Percentiles rank a stretch among this genome's conserved stretches.
These are phyloP conservation scores for Tiliacea aurago DNA, from an alignment of 2,888 invertebrate species.

Conservation along the genomic window DNA sequence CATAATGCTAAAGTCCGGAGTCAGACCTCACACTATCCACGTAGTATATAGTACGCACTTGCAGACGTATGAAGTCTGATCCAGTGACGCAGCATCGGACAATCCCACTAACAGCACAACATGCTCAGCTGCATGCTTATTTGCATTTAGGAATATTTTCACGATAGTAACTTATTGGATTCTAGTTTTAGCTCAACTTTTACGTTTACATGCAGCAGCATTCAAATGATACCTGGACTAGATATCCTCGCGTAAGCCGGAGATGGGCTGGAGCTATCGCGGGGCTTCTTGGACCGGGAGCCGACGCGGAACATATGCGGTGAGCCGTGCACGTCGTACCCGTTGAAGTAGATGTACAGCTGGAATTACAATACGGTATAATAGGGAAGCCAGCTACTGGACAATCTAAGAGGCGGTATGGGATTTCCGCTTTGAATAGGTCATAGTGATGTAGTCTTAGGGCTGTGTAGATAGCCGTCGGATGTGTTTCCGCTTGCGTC, in stretches of 20 bases:
- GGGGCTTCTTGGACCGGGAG: constrained; percentile 91
- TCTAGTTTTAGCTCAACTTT: too few relatives aligned
- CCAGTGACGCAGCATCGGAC: too few relatives aligned
- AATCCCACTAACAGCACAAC: too few relatives aligned
- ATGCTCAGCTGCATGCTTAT: too few relatives aligned
- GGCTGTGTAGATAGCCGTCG: background rate
- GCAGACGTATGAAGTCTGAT: too few relatives aligned
- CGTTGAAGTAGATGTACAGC: constrained; percentile 98
- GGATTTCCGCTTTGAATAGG: background rate
- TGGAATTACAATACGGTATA: constrained; percentile 70
- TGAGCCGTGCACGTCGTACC: constrained; percentile 95
- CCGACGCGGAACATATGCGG: constrained; percentile 97
- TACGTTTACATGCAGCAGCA: background rate
- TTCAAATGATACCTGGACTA: constrained; percentile 82
- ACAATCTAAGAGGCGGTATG: background rate
- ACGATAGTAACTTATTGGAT: background rate
- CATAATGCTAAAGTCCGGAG: too few relatives aligned
- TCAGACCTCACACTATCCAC: too few relatives aligned
- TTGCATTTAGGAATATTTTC: background rate
- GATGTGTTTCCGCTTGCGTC: background rate
- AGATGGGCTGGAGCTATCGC: constrained; percentile 86
- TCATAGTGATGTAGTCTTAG: background rate
- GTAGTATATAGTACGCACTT: too few relatives aligned
- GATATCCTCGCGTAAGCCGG: constrained; percentile 89
- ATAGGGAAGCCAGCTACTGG: background rate